A percentile compares a stretch with the other conserved stretches of the same genome.
Conservation (phyloP, 2,888 invertebrate species). For the Idaea straminata region DNA sequence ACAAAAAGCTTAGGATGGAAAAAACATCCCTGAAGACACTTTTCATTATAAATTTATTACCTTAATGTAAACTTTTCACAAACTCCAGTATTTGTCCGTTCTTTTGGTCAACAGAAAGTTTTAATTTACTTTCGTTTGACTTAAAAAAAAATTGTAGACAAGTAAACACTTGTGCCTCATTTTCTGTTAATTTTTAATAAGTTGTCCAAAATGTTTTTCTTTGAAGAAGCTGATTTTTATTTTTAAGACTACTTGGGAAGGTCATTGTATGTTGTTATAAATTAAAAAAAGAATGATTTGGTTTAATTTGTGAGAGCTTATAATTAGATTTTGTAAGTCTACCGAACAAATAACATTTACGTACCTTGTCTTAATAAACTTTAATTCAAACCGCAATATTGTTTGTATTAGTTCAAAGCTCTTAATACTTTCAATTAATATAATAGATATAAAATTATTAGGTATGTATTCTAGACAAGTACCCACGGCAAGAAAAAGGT, state of each 20-base stretch:
- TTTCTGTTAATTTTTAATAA: neutral
- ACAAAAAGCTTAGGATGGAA: neutral
- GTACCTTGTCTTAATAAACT: too few species aligned
- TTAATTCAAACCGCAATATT: too few species aligned
- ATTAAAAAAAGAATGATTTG: neutral
- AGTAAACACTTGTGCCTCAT: neutral
- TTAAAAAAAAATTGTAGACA: neutral
- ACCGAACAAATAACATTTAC: neutral
- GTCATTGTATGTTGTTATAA: neutral
- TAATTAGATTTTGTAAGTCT: neutral
- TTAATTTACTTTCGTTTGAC: neutral
- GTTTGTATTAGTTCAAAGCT: too few species aligned
- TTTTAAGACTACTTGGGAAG: neutral
- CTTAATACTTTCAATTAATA: too few species aligned
- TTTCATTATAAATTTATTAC: neutral
- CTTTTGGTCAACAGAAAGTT: constrained; percentile 5
- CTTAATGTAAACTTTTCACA: neutral
- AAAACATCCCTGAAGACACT: neutral
- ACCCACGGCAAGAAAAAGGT: too few species aligned
- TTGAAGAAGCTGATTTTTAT: neutral
- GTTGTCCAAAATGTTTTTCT: neutral
- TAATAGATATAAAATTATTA: too few species aligned
- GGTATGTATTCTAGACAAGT: too few species aligned
- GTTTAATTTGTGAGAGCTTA: neutral
- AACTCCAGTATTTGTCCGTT: constrained; percentile 3